Evolutionary conservation across 2,888 invertebrate species (phyloP).

Genomic region (Diarsia dahlii): DNA sequence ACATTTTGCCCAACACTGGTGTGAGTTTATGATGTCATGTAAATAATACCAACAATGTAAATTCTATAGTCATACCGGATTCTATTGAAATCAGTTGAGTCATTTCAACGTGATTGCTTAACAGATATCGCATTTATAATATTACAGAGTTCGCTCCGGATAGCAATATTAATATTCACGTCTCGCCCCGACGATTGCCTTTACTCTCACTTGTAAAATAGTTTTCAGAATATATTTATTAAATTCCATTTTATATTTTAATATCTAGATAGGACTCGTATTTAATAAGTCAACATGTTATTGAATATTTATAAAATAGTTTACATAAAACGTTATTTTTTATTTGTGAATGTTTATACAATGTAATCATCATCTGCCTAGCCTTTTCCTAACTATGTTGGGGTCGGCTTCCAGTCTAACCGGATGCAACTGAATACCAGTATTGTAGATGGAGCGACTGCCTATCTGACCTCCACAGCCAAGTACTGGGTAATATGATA

Average conservation of each 20-base stretch:
- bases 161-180: conserved; percentile 32
- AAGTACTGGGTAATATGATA: background rate
- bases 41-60: background rate
- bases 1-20: no score
- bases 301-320: background rate
- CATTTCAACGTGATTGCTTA: conserved; percentile 16
- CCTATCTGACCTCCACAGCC: no score
- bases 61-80: background rate
- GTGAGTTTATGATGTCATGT: no score
- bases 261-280: background rate
- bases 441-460: no score
- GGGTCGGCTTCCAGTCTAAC: no score
- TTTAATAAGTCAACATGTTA: background rate
- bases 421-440: no score
- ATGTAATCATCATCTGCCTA: no score
- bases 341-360: background rate
- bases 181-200: conserved; percentile 19
- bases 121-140: conserved; percentile 22
- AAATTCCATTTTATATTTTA: conserved; percentile 1
- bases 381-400: no score
- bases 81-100: conserved; percentile 25
- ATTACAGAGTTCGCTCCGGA: conserved; percentile 3
- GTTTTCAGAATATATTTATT: conserved; percentile 6
- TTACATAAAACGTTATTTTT: background rate
- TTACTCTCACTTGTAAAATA: conserved; percentile 15